Base-by-base conservation (phyloP, 2,888 invertebrate species). In the Eledona agricola region DNA sequence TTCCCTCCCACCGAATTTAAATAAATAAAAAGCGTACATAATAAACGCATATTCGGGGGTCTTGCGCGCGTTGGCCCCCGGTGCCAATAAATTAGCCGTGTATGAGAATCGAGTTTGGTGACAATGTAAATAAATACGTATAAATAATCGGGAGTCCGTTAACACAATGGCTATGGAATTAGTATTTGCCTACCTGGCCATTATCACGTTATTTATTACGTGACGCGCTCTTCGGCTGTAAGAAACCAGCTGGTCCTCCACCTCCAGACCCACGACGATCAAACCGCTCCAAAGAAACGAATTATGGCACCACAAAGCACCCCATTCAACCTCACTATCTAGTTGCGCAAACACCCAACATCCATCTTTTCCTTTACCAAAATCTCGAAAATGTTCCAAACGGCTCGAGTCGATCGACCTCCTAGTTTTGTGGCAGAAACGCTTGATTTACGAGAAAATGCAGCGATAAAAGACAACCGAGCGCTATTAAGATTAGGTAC, bases 121-220 rank as follows among this genome's bases (percentile, higher is more conserved):
- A 71, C 70, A 71, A 65, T 68, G 67, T 68, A 68, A 70, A 70
- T 70, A 70, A 69, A 71, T 64, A 67, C 60, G 58, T 64, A 69
- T 71, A 71, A 71, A 70, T 70, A 70, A 71, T 69, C 68, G 63
- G 63, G 55, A 54, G 55, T 56, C 60, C 57, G 58, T 65, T 65
- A 65, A 63, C 61, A 70, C 68, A 70, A 71, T 69, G 64, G 66
- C 65, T 63, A 59, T 62, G 62, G 66, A 70, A 69, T 70, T 70
- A 71, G 64, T 69, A 69, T 70, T 71, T 70, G 68, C 69, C 69
- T 70, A 71, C 66, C 69, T 66, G 64, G 62, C 65, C 64, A 70
- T 71, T 71, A 70, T 65, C 63, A 50, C 45, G 59, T 70, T 66
- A 71, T 69, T 70, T 70, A 69, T 69, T 62, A 58, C 49, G 49